Conservation (phyloP, 2,797 vertebrate species). For the Gobio occitaniae region DNA sequence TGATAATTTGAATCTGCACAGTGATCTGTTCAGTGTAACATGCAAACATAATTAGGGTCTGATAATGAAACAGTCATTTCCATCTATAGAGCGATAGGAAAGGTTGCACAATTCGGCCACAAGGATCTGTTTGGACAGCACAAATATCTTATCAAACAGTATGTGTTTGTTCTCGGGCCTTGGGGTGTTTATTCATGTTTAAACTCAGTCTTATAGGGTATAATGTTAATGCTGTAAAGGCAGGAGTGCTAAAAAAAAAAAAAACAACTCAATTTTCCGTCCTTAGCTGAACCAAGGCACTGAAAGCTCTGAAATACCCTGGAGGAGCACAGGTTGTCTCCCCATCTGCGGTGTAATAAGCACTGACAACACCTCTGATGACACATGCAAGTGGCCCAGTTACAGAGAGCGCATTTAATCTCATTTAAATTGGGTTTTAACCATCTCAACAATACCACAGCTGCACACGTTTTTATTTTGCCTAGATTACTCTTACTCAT, state of each 20-base stretch:
- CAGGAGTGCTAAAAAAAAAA: neutral
- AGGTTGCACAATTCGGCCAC: conserved; percentile 58
- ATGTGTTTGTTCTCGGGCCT: neutral
- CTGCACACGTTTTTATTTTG: neutral
- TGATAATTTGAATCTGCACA: conserved; percentile 75
- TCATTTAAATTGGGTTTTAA: conserved; percentile 40
- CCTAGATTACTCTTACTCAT: neutral
- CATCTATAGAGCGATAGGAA: conserved; percentile 55
- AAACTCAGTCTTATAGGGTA: neutral
- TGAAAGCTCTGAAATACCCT: conserved; percentile 46
- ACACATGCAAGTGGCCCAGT: conserved; percentile 49
- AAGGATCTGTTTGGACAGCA: conserved; percentile 43
- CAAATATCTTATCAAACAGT: conserved; percentile 31
- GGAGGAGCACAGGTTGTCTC: conserved; percentile 40
- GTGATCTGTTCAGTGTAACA: conserved; percentile 75
- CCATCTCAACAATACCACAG: neutral
- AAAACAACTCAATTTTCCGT: conserved; percentile 12
- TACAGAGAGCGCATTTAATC: conserved; percentile 40
- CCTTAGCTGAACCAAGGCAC: conserved; percentile 9
- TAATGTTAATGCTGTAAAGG: conserved; percentile 2
- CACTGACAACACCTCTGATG: conserved; percentile 45
- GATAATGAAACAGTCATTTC: conserved; percentile 69
- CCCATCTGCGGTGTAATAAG: conserved; percentile 45
- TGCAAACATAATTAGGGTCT: conserved; percentile 72
- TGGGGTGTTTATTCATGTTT: neutral